Evolutionary conservation across 2,888 invertebrate genomes (phyloP).

Genomic region (Tetranychus truncatus): DNA sequence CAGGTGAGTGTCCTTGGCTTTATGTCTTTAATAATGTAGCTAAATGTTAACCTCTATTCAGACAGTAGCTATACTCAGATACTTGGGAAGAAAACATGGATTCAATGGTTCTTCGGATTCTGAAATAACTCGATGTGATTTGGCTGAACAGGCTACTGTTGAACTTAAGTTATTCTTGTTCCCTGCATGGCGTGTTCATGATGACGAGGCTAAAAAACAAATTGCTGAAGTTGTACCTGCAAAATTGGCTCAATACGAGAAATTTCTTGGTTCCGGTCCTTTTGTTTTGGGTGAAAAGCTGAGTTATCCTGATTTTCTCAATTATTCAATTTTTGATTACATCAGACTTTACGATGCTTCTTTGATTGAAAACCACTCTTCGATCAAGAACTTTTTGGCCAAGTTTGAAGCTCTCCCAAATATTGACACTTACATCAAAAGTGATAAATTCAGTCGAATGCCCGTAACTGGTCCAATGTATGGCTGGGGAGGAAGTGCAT

Average conservation of each 20-base stretch:
- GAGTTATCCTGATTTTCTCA: slow-evolving; percentile 5
- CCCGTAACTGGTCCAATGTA: slow-evolving; percentile 1
- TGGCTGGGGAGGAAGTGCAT: background rate
- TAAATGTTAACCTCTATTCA: slow-evolving; percentile 18
- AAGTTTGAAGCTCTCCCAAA: slow-evolving; percentile 5
- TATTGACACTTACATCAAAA: slow-evolving; percentile 5
- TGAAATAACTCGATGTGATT: slow-evolving; percentile 33
- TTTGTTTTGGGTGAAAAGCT: slow-evolving; percentile 4
- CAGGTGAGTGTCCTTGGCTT: slow-evolving; percentile 31
- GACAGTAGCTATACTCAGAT: slow-evolving; percentile 31
- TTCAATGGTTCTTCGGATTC: slow-evolving; percentile 32
- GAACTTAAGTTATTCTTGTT: background rate
- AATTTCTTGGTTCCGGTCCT: slow-evolving; percentile 3
- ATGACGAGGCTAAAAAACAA: slow-evolving; percentile 29
- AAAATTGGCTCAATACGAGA: background rate
- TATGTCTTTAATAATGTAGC: no score
- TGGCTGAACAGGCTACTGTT: slow-evolving; percentile 31
- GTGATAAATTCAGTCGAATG: slow-evolving; percentile 3
- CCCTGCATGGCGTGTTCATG: background rate
- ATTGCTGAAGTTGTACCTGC: background rate
- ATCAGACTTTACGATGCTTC: background rate
- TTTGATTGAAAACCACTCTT: background rate
- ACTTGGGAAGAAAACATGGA: slow-evolving; percentile 34
- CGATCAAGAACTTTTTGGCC: background rate
- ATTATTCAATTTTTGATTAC: background rate